Evolutionary conservation across 2,888 invertebrate genomes (phyloP), one percentile per base, ranked within the genome.

Genomic region (Thecocarcelia acutangulata): DNA sequence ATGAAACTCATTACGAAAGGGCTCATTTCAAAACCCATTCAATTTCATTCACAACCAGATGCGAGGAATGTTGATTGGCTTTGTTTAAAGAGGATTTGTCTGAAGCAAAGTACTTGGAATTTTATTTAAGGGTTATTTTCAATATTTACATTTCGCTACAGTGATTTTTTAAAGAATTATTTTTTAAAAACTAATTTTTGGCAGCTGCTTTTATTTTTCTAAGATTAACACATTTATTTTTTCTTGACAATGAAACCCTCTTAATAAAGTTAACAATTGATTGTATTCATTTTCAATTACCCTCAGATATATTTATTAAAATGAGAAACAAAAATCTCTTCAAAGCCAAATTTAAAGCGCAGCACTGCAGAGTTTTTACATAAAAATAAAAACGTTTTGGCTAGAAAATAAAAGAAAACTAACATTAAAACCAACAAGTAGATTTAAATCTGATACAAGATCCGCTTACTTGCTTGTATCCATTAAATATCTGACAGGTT

Each of bases 401-500:
- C 24, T 24, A 15, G 24, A 2, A 46, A 59, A 52, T 63, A 61
- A 24, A 24, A 24, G 24, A 24, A 24, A 24, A 24, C 2, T 5
- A 24, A 24, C 2, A 24, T 24, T 24, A 24, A 24, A 24, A 3
- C 24, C 24, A 50, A 69, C 54, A 75, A 80, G 75, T 59, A 61
- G 68, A 77, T 77, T 77, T 77, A 74, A 64, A 52, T 64, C 58
- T 74, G 77, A 59, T 70, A 74, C 64, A 54, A 59, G 69, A 74
- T 81, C 73, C 75, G 68, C 63, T 68, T 56, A 73, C 24, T 61
- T 73, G 44, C 24, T 61, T 73, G 44, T 68, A 77, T 44, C 63
- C 64, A 77, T 77, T 77, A 77, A 64, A 80, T 66, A 77, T 69
- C 69, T 74, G 69, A 58, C 73, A 77, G 69, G 5, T 24, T 52